phyloP scores from a whole-genome alignment of 2,888 invertebrate species.

The Coecobrya sp. region DNA sequence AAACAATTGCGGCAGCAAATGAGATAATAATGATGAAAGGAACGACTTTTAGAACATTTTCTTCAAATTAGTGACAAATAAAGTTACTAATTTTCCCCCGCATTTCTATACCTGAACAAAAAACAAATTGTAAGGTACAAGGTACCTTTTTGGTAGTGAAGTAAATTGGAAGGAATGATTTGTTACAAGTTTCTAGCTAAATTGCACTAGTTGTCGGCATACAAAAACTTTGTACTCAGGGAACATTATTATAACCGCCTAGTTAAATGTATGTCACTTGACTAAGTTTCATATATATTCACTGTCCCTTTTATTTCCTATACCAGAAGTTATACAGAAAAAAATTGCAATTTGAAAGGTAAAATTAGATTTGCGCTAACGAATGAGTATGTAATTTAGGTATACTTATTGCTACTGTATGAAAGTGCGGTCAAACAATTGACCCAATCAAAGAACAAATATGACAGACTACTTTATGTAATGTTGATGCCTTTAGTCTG shows the following conservation, averaged over 20 bases:
- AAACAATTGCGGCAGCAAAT: constrained; percentile 33
- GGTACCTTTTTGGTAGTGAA: background rate
- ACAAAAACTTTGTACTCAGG: no score
- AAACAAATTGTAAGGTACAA: background rate
- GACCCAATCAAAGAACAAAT: constrained; percentile 44
- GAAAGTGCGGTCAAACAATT: constrained; percentile 74
- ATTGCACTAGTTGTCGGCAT: background rate
- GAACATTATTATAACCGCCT: background rate
- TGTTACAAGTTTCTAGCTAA: background rate
- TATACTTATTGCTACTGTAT: background rate
- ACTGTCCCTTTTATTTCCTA: constrained; percentile 11
- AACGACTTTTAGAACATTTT: constrained; percentile 38
- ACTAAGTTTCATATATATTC: background rate
- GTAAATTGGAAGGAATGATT: background rate
- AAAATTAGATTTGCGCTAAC: background rate
- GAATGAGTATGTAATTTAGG: background rate
- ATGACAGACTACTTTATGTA: background rate
- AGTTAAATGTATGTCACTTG: background rate
- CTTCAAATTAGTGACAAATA: constrained; percentile 75
- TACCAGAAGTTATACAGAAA: background rate
- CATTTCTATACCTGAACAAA: background rate
- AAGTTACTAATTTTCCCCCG: constrained; percentile 37
- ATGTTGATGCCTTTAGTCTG: background rate
- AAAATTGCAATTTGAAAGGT: constrained; percentile 58
- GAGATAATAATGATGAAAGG: constrained; percentile 71